These are phyloP conservation scores for Dynastes hyllus DNA, from an alignment of 2,888 invertebrate species.

Conservation along the genomic window DNA sequence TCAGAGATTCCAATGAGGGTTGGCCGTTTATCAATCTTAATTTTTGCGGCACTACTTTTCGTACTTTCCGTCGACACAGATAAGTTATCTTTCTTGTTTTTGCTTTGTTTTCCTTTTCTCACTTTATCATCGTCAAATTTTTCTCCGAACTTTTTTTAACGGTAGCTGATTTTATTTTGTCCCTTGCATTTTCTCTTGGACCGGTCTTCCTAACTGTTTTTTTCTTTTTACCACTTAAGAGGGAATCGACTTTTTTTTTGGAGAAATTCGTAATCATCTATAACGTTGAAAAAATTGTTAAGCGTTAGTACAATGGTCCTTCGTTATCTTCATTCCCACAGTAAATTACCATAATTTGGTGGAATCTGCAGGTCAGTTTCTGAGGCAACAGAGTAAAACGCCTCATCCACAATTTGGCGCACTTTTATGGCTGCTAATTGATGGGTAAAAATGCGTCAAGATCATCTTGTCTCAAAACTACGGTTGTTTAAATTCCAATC, in stretches of 20 bases:
- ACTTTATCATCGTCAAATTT: conserved; percentile 48
- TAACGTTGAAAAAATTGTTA: conserved; percentile 35
- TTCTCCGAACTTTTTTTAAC: conserved; percentile 45
- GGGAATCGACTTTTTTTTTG: conserved; percentile 60
- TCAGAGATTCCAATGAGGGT: conserved; percentile 63
- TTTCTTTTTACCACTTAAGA: conserved; percentile 57
- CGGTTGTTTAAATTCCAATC: conserved; percentile 71
- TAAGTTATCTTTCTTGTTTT: conserved; percentile 38
- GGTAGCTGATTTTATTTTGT: conserved; percentile 22
- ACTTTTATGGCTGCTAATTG: conserved; percentile 61
- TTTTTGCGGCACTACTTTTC: conserved; percentile 49
- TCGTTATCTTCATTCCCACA: background rate
- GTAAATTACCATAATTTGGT: conserved; percentile 57
- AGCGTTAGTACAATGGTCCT: background rate
- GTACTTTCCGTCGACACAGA: conserved; percentile 51
- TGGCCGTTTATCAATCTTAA: conserved; percentile 53
- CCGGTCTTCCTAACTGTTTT: conserved; percentile 47
- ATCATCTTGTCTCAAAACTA: conserved; percentile 73
- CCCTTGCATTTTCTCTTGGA: conserved; percentile 22
- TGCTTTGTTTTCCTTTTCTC: conserved; percentile 51
- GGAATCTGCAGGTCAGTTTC: conserved; percentile 57
- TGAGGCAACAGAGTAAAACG: conserved; percentile 58
- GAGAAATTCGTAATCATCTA: conserved; percentile 63
- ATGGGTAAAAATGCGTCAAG: conserved; percentile 69
- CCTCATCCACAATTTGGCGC: conserved; percentile 61